Base-by-base conservation (phyloP, 2,888 invertebrate genomes). In the Camptogramma bilineatum region DNA sequence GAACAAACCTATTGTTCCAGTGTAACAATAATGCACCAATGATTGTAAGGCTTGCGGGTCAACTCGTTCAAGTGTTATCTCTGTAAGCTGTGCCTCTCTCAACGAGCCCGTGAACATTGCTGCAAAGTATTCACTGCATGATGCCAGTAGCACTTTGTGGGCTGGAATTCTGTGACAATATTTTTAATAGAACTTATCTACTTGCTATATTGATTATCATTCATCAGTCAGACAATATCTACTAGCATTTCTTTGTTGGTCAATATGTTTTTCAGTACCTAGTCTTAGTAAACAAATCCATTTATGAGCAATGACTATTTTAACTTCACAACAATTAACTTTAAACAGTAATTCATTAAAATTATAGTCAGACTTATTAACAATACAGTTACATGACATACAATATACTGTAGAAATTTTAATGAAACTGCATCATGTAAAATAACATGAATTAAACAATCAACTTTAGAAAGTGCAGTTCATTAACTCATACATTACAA, bases 81-180 rank as follows among this genome's bases (percentile, higher is more conserved):
- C 98, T 69, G 95, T 94, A 85, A 97, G 95, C 68, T 95, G 95
- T 5, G 97, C 95, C 91, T 99, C 98, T 72, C 96, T 94, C 69
- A 99, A 91, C 62, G 97, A 96, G 62, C 96, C 97, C 24, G 97
- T 98, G 84, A 99, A 99, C 98, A 99, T 99, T 48, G 98, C 98
- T 50, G 97, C 96, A 93, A 99, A 99, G 87, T 99, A 99, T 87
- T 98, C 98, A 75, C 98, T 98, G 64, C 97, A 97, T 48, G 98
- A 97, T 75, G 97, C 97, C 71, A 99, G 94, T 57, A 99, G 97
- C 72, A 99, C 93, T 80, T 98, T 96, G 90, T 98, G 97, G 28
- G 97, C 97, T 69, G 96, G 95, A 77, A 97, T 95, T 76, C 96
- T 95, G 18, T 39, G 42, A 52, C n/a, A 56, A 4, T 39, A 54